Percentiles rank a stretch among this genome's conserved stretches.
phyloP scores from a whole-genome alignment of 2,113 vertebrate genomes.

The Falcunculus frontatus region DNA sequence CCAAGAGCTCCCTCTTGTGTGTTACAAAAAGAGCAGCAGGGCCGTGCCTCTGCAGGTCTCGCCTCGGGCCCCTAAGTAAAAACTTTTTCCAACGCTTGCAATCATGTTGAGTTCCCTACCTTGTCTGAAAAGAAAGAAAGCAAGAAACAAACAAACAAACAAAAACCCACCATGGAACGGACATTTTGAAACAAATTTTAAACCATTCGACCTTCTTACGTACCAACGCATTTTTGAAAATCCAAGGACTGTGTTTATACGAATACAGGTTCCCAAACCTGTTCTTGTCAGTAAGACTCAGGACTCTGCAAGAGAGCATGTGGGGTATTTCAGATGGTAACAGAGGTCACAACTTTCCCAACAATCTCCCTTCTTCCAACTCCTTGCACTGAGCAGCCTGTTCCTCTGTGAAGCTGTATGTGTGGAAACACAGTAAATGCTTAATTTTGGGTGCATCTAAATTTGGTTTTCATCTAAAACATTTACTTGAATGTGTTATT shows the following conservation, averaged over 20 bases:
- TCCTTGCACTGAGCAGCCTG: neutral
- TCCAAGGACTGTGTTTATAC: neutral
- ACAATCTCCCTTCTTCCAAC: neutral
- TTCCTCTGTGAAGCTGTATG: neutral
- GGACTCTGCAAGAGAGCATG: neutral
- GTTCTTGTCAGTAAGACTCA: neutral
- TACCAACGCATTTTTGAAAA: neutral
- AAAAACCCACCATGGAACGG: fast-evolving
- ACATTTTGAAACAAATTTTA: neutral
- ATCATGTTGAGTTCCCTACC: neutral
- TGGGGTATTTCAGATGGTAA: neutral
- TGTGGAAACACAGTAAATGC: neutral
- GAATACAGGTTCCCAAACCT: neutral
- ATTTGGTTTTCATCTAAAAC: neutral
- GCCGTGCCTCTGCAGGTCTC: fast-evolving
- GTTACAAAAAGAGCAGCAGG: neutral
- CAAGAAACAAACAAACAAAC: neutral
- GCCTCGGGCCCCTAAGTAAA: fast-evolving
- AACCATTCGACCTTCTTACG: neutral
- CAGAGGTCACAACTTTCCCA: neutral
- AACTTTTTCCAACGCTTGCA: neutral
- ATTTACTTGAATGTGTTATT: neutral
- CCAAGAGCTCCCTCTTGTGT: constrained; percentile 48
- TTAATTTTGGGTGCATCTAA: neutral
- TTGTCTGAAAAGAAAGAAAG: neutral